These are phyloP conservation scores for Campylomormyrus tamandua DNA, from an alignment of 2,113 vertebrate genomes.

Conservation along the genomic window DNA sequence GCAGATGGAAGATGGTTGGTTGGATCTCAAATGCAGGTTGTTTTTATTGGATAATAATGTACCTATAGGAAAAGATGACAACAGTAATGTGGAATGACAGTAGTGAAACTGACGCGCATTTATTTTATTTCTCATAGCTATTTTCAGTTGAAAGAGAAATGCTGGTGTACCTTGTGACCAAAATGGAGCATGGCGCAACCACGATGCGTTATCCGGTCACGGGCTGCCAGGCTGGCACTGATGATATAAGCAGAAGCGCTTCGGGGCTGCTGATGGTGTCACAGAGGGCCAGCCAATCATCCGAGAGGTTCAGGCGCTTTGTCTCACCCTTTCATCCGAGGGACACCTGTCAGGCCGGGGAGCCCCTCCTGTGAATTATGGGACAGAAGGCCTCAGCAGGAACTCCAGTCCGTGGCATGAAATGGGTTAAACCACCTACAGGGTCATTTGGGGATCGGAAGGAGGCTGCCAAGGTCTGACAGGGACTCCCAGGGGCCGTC, in stretches of 20 bases:
- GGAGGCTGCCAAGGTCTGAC: conserved; percentile 44
- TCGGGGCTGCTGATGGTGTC: conserved; percentile 60
- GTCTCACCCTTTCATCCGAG: conserved; percentile 78
- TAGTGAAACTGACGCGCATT: not conserved
- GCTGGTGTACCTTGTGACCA: not conserved
- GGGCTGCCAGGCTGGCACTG: conserved; percentile 52
- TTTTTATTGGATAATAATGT: not conserved
- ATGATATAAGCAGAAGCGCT: conserved; percentile 81
- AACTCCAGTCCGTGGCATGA: conserved; percentile 71
- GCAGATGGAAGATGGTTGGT: not conserved
- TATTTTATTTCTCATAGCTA: not conserved
- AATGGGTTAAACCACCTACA: conserved; percentile 77
- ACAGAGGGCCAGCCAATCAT: conserved; percentile 67
- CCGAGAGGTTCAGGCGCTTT: conserved; percentile 66
- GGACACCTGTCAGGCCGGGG: conserved; percentile 62
- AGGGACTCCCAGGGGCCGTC: not conserved
- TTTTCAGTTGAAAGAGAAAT: not conserved
- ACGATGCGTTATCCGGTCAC: not conserved
- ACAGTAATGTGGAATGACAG: not conserved
- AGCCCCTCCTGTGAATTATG: conserved; percentile 74
- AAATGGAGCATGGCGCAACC: not conserved
- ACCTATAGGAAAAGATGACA: not conserved
- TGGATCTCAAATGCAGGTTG: not conserved
- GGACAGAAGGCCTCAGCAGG: conserved; percentile 45
- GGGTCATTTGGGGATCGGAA: conserved; percentile 57